phyloP scores from a whole-genome alignment of 1,140 invertebrate species.

The Drosophila sproati region DNA sequence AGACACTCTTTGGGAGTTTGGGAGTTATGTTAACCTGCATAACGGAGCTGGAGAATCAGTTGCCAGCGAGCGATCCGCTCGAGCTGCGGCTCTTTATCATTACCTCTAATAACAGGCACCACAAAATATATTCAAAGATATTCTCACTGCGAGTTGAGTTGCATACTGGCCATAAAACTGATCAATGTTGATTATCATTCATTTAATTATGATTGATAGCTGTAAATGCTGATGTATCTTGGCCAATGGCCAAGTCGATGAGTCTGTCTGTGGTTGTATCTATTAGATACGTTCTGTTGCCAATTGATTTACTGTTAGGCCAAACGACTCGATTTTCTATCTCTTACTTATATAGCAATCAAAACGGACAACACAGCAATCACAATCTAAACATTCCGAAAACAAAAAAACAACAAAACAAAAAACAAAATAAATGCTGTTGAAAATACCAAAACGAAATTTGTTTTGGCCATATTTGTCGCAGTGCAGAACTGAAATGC shows the following conservation, averaged over 20 bases:
- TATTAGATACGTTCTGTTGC: conserved; percentile 34
- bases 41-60: conserved; percentile 62
- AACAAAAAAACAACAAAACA: not conserved
- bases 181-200: conserved; percentile 81
- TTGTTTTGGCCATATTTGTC: conserved; percentile 54
- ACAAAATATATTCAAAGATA: not conserved
- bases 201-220: conserved; percentile 83
- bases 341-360: conserved; percentile 46
- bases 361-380: conserved; percentile 49
- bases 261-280: not conserved
- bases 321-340: conserved; percentile 19
- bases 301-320: conserved; percentile 76
- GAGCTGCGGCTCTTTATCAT: conserved; percentile 75
- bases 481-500: conserved; percentile 38
- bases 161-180: conserved; percentile 66
- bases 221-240: conserved; percentile 69
- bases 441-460: conserved; percentile 34
- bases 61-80: conserved; percentile 49
- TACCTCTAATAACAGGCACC: conserved; percentile 73
- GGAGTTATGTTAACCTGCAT: conserved; percentile 73
- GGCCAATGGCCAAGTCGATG: conserved; percentile 15
- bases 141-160: not conserved
- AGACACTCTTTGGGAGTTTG: conserved; percentile 15
- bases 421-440: conserved; percentile 8
- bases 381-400: conserved; percentile 17